Base-by-base conservation (phyloP, 1,140 invertebrate genomes). In the Radopholus similis region DNA sequence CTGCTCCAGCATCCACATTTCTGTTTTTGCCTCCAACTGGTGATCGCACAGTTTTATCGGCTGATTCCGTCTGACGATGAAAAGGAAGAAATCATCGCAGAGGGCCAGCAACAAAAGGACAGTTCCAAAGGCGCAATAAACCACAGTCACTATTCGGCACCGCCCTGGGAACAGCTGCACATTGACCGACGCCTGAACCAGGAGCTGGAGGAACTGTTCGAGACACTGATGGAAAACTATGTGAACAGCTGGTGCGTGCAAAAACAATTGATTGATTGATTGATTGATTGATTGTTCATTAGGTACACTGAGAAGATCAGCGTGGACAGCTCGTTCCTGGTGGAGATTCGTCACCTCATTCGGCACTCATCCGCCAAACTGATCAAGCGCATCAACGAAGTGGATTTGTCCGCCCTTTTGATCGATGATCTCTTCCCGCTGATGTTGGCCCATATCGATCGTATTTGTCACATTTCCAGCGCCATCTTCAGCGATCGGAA, bases 311-410 rank as follows among this genome's bases (percentile, higher is more conserved):
- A 32, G 1, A 59, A 70, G 42, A 75, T 75, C 28, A 75, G 71
- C 38, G 67, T 51, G 15, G 73, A 75, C 42, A 63, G 66, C n/a
- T 38, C 75, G 8, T 75, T 75, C 38, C 21, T 78, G 9, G 32
- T 70, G 8, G 73, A 75, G 63, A 71, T 74, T 4, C 51, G 66
- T 21, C 76, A 75, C 60, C 64, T 76, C 44, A 75, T 75, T 53
- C 64, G 57, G 18, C 57, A 73, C 57, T 74, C 59, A 18, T 58
- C 75, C 18, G 44, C 69, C 8, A 21, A 67, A 15, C 44, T 66
- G 32, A 44, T 75, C 23, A 49, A 49, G 13, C 34, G 47, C 13
- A 30, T 74, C 11, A 37, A 37, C 11, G 47, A 49, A 2, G 72
- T 71, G 18, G 71, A 75, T 47, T 15, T 77, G 54, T 13, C 38